phyloP scores from a whole-genome alignment of 2,888 invertebrate genomes.

The Palloptera scutellata region DNA sequence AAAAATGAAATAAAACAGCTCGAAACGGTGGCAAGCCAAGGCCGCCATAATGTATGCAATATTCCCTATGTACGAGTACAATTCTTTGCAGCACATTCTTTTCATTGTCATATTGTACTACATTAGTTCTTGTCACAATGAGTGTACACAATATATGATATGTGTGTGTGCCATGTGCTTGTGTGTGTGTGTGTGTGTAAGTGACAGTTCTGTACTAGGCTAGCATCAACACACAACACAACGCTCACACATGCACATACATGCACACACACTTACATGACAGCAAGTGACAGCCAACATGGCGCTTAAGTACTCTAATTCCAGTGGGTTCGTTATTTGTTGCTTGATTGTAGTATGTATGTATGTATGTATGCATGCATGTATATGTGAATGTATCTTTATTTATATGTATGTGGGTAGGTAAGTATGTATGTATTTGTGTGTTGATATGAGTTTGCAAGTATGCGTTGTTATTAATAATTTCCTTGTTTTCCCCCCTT shows the following conservation, averaged over 20 bases:
- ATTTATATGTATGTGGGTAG: constrained; percentile 20
- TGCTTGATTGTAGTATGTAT: constrained; percentile 28
- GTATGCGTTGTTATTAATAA: constrained; percentile 54
- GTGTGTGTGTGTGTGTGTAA: constrained; percentile 32
- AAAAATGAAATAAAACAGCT: too few relatives aligned
- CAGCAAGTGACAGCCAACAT: constrained; percentile 53
- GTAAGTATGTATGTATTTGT: constrained; percentile 14
- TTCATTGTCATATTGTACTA: neutral
- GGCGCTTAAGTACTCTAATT: constrained; percentile 44
- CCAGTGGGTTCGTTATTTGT: constrained; percentile 9
- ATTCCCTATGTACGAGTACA: too few relatives aligned
- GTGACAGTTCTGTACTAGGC: constrained; percentile 34
- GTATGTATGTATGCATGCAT: constrained; percentile 31
- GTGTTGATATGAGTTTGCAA: constrained; percentile 38
- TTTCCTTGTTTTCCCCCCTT: constrained; percentile 42
- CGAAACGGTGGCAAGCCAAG: too few relatives aligned
- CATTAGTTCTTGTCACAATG: constrained; percentile 1
- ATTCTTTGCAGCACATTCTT: too few relatives aligned
- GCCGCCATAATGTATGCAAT: too few relatives aligned
- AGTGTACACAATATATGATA: neutral
- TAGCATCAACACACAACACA: constrained; percentile 19
- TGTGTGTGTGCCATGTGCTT: neutral
- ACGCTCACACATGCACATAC: neutral
- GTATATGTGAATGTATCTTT: constrained; percentile 21
- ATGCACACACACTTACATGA: constrained; percentile 39